These are phyloP conservation scores for Cyprinodon brontotheroides DNA, from an alignment of 2,113 vertebrate genomes.

Conservation along the genomic window DNA sequence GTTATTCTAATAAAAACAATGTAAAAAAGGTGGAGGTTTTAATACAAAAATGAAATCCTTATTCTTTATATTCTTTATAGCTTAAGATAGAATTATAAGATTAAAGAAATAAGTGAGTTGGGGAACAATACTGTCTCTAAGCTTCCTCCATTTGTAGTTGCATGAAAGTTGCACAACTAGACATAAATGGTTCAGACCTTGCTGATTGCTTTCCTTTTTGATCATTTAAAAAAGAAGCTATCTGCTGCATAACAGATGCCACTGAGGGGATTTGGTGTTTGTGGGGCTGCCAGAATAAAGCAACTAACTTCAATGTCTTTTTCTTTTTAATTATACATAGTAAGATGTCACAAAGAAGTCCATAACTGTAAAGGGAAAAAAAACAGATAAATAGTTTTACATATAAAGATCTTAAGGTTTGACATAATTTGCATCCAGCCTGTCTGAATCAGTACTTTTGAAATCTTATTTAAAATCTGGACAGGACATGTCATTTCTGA, in stretches of 20 bases:
- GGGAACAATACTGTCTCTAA: slow-evolving; percentile 2
- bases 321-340: too few species aligned
- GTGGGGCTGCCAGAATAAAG: neutral
- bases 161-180: neutral
- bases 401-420: too few species aligned
- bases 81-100: neutral
- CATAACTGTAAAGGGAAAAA: neutral
- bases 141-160: neutral
- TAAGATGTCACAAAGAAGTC: too few species aligned
- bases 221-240: neutral
- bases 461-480: too few species aligned
- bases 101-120: neutral
- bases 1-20: slow-evolving; percentile 22
- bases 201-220: slow-evolving; percentile 8
- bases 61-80: slow-evolving; percentile 1
- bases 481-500: too few species aligned
- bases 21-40: slow-evolving; percentile 4
- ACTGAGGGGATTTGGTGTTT: neutral
- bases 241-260: neutral
- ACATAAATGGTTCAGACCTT: neutral
- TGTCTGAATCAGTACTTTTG: too few species aligned
- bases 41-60: neutral
- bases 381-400: too few species aligned
- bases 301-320: neutral
- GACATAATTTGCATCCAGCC: too few species aligned